Base-by-base conservation (phyloP, 2,797 vertebrate genomes). In the Dendrocincla fuliginosa region DNA sequence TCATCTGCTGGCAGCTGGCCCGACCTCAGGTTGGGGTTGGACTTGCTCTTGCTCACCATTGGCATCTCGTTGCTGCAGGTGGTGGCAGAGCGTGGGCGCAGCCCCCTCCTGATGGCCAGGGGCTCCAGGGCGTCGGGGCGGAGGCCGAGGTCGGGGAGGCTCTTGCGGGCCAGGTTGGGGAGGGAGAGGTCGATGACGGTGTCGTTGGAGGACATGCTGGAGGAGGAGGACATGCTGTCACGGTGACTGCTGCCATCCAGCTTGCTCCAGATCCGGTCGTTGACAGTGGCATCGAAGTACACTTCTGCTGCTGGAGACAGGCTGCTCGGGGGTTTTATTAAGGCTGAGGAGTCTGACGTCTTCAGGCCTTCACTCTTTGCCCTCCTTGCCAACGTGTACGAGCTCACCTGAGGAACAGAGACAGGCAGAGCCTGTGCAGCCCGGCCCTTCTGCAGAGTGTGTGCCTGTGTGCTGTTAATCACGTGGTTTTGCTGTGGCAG, bases 181-280 rank as follows among this genome's bases (percentile, higher is more conserved):
- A 99, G 90, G 5, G 99, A 99, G 55, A 99, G 98, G 92, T 99
- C 99, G 2, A 99, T 99, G 95, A 99, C 99, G 0, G 99, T 99
- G 98, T 99, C 99, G 0, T 97, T 99, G 96, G 99, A 99, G 5
- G 99, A 99, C 97, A 99, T 98, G 96, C 99, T 99, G 79, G 99
- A 99, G 33, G 99, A 99, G 4, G 99, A 99, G 46, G 99, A 99
- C 97, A 99, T 97, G 33, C 99, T 99, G 97, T 99, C 98, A 3
- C 98, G 93, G 87, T 99, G 98, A 93, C 90, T 98, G 89, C 97
- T 91, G 2, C 98, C 97, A 19, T 99, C 99, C 47, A 99, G 97
- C 92, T 98, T 99, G 97, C 98, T 98, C 99, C 99, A 99, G n/a
- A 99, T 98, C 35, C 97, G 97, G 96, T 99, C 99, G 0, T 98